Evolutionary conservation across 2,797 vertebrate species (phyloP).

Genomic region (Chiloscyllium punctatum): DNA sequence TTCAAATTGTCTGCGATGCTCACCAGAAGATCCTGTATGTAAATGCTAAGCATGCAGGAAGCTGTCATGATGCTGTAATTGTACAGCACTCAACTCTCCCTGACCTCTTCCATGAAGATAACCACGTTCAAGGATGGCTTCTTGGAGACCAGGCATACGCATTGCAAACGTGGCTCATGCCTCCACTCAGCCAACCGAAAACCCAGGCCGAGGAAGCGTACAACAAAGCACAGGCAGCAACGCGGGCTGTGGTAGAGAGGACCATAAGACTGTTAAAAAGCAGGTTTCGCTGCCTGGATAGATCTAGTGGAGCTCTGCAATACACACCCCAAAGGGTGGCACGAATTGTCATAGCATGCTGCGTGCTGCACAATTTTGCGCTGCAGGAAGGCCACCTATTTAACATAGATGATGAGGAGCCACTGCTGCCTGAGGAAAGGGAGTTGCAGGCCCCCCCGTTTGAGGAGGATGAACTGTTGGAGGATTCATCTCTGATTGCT

Average conservation of each 20-base stretch:
- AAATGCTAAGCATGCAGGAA: constrained; percentile 18
- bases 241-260: neutral
- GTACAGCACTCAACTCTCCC: constrained; percentile 31
- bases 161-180: constrained; percentile 27
- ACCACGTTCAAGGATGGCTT: constrained; percentile 3
- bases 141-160: neutral
- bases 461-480: constrained; percentile 5
- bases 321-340: constrained; percentile 21
- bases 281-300: constrained; percentile 24
- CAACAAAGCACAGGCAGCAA: constrained; percentile 2
- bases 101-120: constrained; percentile 22
- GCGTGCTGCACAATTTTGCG: constrained; percentile 16
- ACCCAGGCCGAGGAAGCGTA: neutral
- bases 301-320: constrained; percentile 29
- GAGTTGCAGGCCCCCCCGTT: neutral
- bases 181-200: constrained; percentile 7
- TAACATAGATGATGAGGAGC: constrained; percentile 1
- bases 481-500: neutral
- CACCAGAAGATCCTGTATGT: constrained; percentile 31
- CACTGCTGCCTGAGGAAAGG: constrained; percentile 19
- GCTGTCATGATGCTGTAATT: constrained; percentile 17
- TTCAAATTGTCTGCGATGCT: constrained; percentile 26
- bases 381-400: constrained; percentile 29
- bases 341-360: constrained; percentile 9
- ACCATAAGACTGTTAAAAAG: constrained; percentile 25